Percentiles rank a stretch among this genome's conserved stretches.
phyloP scores from a whole-genome alignment of 2,888 invertebrate genomes.

The Hirtodrosophila alboralis region DNA sequence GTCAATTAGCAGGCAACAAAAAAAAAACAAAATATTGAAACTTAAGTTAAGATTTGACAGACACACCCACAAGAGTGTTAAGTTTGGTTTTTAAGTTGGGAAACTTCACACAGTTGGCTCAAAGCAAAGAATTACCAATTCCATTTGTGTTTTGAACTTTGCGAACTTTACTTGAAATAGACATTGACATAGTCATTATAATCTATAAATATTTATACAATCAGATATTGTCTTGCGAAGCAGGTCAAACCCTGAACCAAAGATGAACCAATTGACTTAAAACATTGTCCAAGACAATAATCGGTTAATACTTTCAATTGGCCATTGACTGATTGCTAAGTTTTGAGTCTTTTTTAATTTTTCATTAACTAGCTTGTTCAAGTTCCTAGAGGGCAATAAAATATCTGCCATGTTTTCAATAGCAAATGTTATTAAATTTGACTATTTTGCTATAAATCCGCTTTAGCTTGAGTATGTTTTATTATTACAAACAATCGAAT shows the following conservation, averaged over 20 bases:
- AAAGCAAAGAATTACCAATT: constrained; percentile 18
- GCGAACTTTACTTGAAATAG: constrained; percentile 28
- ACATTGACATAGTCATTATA: constrained; percentile 30
- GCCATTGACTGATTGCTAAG: not conserved
- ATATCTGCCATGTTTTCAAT: too few relatives aligned
- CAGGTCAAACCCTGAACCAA: constrained; percentile 1
- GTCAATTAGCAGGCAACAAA: constrained; percentile 29
- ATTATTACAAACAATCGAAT: too few relatives aligned
- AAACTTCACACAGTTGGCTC: constrained; percentile 12
- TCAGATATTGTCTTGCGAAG: not conserved
- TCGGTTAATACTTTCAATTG: constrained; percentile 3
- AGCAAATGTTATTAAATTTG: too few relatives aligned
- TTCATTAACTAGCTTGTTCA: too few relatives aligned
- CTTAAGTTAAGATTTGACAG: too few relatives aligned
- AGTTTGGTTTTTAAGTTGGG: constrained; percentile 21
- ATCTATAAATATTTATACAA: constrained; percentile 28
- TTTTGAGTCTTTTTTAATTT: not conserved
- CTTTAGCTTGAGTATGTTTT: too few relatives aligned
- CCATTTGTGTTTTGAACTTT: constrained; percentile 31
- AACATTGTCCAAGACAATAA: constrained; percentile 16
- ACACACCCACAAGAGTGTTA: constrained; percentile 37
- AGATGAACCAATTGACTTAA: constrained; percentile 1
- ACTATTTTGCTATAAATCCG: too few relatives aligned
- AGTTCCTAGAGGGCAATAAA: too few relatives aligned
- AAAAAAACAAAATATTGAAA: constrained; percentile 2